A percentile compares a stretch with the other conserved stretches of the same genome.
phyloP scores from a whole-genome alignment of 2,797 vertebrate genomes.

The Cottoperca gobio region DNA sequence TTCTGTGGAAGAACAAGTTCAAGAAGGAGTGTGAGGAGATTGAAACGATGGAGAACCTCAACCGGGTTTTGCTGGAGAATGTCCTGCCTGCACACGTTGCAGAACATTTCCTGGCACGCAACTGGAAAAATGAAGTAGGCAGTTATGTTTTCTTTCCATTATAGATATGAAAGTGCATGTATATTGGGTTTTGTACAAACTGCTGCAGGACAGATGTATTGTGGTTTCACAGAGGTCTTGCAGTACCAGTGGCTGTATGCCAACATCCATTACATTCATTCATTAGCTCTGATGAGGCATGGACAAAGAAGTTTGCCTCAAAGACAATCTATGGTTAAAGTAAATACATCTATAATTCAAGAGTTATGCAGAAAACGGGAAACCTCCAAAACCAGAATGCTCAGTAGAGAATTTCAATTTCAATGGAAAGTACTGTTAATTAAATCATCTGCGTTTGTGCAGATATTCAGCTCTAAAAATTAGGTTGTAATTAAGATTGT shows the following conservation, averaged over 20 bases:
- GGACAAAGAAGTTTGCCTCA: not conserved
- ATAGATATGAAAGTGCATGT: not conserved
- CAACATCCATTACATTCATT: conserved; percentile 25
- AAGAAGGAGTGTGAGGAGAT: conserved; percentile 99
- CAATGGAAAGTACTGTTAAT: not conserved
- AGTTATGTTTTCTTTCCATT: not conserved
- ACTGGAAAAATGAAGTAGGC: conserved; percentile 97
- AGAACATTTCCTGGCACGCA: conserved; percentile 96
- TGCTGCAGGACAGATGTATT: conserved; percentile 9
- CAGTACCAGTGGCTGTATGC: conserved; percentile 3
- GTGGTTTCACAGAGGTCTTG: conserved; percentile 13
- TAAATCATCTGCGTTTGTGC: not conserved
- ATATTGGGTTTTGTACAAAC: conserved; percentile 2
- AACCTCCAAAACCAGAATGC: not conserved
- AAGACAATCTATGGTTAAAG: not conserved
- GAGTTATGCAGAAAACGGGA: not conserved
- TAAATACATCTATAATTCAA: not conserved
- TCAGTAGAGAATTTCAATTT: not conserved
- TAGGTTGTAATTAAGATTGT: not conserved
- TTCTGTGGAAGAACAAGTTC: conserved; percentile 99
- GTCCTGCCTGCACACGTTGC: conserved; percentile 97
- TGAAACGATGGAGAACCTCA: conserved; percentile 99
- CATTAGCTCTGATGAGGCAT: conserved; percentile 4
- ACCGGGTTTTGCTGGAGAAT: conserved; percentile 96
- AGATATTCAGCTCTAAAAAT: not conserved